Percentiles rank a stretch among this genome's conserved stretches.
These are phyloP conservation scores for Adelosebastes latens DNA, from an alignment of 2,797 vertebrate species.

Conservation along the genomic window DNA sequence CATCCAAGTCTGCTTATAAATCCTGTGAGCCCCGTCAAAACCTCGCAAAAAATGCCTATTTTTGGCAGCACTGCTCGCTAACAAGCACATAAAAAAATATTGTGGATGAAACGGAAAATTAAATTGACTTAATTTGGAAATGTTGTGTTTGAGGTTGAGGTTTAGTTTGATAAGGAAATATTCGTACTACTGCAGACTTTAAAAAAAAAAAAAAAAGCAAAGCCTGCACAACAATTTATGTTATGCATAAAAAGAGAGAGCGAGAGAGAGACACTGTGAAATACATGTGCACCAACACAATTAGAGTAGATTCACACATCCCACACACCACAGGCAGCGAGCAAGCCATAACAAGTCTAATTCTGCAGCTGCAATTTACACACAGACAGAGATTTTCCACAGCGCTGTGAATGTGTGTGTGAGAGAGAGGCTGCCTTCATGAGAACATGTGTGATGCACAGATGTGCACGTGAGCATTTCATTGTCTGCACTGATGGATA, in stretches of 20 bases:
- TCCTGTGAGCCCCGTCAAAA: slow-evolving; percentile 29
- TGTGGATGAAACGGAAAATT: slow-evolving; percentile 21
- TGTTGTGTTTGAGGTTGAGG: slow-evolving; percentile 7
- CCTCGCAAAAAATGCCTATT: slow-evolving; percentile 26
- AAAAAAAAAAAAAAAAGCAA: slow-evolving; percentile 12
- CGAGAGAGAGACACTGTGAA: slow-evolving; percentile 16
- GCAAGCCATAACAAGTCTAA: slow-evolving; percentile 58
- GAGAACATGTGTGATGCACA: slow-evolving; percentile 22
- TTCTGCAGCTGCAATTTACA: slow-evolving; percentile 64
- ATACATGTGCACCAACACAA: slow-evolving; percentile 61
- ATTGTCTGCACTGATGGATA: slow-evolving; percentile 32
- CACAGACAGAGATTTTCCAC: slow-evolving; percentile 32
- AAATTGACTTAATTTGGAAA: slow-evolving; percentile 24
- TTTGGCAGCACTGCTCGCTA: slow-evolving; percentile 34
- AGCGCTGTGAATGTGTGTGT: neutral
- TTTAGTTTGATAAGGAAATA: slow-evolving; percentile 27
- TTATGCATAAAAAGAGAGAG: slow-evolving; percentile 19
- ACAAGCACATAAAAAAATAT: slow-evolving; percentile 7
- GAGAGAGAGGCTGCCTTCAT: neutral
- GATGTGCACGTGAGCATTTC: slow-evolving; percentile 11
- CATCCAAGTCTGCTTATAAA: slow-evolving; percentile 45
- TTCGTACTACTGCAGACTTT: slow-evolving; percentile 1
- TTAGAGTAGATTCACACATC: slow-evolving; percentile 72
- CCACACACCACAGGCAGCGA: slow-evolving; percentile 59
- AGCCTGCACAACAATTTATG: slow-evolving; percentile 21